Base-by-base conservation (phyloP, 2,888 invertebrate genomes). In the Meloe dianella region DNA sequence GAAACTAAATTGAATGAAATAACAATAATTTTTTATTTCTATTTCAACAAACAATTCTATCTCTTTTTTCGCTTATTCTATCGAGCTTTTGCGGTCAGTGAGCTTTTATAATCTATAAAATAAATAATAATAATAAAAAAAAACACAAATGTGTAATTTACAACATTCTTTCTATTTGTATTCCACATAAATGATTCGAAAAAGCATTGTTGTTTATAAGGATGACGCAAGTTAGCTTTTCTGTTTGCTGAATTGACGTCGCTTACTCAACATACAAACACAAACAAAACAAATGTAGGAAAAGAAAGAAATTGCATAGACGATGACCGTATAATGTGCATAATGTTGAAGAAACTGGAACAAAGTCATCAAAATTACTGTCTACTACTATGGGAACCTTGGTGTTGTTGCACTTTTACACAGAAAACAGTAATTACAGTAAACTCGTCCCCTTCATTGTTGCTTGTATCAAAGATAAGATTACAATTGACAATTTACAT, bases 351-450 rank as follows among this genome's bases (percentile, higher is more conserved):
- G 54, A 27, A 54, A 54, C 24, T 54, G 54, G 24, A 54, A 54
- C 54, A 27, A 27, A 54, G 60, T 60, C 60, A 60, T 60, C 60
- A 60, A 60, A 60, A 60, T 38, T 60, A 60, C 22, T 60, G 60
- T 60, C 60, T 22, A 60, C 60, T 60, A 60, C 20, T 41, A 38
- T 60, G 60, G 32, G 60, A 60, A 60, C 35, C n/a, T 5, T 22
- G 38, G 38, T 60, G 60, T 41, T 60, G 20, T 32, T 60, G 60
- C 35, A 60, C 32, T 60, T 60, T 58, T 59, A 7, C 6, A 14
- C 14, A 9, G 3, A 12, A 29, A 38, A 59, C 8, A 51, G 22
- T 22, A 51, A n/a, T 14, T 14, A n/a, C n/a, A n/a, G n/a, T n/a
- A n/a, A n/a, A n/a, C n/a, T n/a, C n/a, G n/a, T n/a, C n/a, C n/a